Evolutionary conservation across 2,888 invertebrate genomes (phyloP).

Genomic region (Notodonta ziczac): DNA sequence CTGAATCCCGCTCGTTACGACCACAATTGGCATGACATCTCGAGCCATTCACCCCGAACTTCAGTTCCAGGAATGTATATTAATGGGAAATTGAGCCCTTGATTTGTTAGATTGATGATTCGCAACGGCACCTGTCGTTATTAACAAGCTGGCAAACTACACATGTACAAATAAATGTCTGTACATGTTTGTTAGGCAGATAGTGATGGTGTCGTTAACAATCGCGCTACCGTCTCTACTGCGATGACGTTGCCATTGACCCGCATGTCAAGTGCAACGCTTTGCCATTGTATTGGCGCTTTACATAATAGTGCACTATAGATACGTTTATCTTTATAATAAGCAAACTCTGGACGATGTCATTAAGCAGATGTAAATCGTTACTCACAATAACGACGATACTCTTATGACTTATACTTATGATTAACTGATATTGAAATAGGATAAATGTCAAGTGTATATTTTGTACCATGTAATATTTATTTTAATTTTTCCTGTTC

Average conservation of each 20-base stretch:
- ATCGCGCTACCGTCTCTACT: conserved; percentile 15
- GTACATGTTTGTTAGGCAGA: too few relatives aligned
- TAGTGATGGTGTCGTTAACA: neutral
- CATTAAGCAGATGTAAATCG: neutral
- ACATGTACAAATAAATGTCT: too few relatives aligned
- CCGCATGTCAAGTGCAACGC: conserved; percentile 70
- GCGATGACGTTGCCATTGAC: conserved; percentile 64
- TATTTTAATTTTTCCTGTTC: too few relatives aligned
- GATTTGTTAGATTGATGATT: too few relatives aligned
- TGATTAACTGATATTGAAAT: neutral
- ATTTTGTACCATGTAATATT: neutral
- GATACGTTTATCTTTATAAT: neutral
- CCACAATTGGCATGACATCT: neutral
- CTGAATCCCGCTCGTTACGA: neutral
- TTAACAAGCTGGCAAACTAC: too few relatives aligned
- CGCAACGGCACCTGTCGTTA: too few relatives aligned
- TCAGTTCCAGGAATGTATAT: neutral
- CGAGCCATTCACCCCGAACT: too few relatives aligned
- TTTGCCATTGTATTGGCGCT: conserved; percentile 48
- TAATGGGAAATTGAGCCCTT: too few relatives aligned
- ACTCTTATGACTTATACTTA: too few relatives aligned
- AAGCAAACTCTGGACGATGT: neutral
- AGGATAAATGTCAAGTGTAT: conserved; percentile 5
- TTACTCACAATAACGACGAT: neutral
- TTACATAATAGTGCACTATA: conserved; percentile 9